Percentiles rank a stretch among this genome's conserved stretches.
Conservation (phyloP, 2,888 invertebrate species). For the Chalcis sispes region DNA sequence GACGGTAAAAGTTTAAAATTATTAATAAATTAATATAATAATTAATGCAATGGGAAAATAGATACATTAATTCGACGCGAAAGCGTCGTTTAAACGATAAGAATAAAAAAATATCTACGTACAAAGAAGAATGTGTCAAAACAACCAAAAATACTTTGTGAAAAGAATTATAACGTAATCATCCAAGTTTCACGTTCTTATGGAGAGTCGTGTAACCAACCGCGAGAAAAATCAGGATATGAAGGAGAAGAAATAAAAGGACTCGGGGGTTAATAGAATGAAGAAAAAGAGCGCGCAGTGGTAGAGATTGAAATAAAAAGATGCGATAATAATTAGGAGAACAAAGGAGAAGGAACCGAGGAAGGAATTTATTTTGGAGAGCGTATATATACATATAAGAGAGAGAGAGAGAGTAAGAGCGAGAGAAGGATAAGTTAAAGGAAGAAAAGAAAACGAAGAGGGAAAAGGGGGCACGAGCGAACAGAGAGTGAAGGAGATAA, state of each 20-base stretch:
- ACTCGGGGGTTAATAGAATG: slow-evolving; percentile 44
- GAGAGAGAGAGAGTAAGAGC: slow-evolving; percentile 3
- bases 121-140: slow-evolving; percentile 20
- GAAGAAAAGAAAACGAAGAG: too few relatives aligned
- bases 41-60: too few relatives aligned
- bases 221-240: slow-evolving; percentile 31
- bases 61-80: too few relatives aligned
- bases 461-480: too few relatives aligned
- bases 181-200: neutral
- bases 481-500: slow-evolving; percentile 5
- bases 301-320: slow-evolving; percentile 50
- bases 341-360: slow-evolving; percentile 50
- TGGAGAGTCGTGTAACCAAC: too few relatives aligned
- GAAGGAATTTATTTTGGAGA: slow-evolving; percentile 49
- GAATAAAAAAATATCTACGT: slow-evolving; percentile 11
- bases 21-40: too few relatives aligned
- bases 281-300: slow-evolving; percentile 1
- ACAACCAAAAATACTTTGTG: neutral
- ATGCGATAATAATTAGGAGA: slow-evolving; percentile 56
- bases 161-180: slow-evolving; percentile 6
- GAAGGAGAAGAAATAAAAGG: slow-evolving; percentile 28
- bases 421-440: slow-evolving; percentile 7
- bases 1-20: too few relatives aligned
- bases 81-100: slow-evolving; percentile 24
- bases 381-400: slow-evolving; percentile 17